These are phyloP conservation scores for Typhlomys cinereus DNA, from an alignment of 2,113 vertebrate genomes.

Conservation along the genomic window DNA sequence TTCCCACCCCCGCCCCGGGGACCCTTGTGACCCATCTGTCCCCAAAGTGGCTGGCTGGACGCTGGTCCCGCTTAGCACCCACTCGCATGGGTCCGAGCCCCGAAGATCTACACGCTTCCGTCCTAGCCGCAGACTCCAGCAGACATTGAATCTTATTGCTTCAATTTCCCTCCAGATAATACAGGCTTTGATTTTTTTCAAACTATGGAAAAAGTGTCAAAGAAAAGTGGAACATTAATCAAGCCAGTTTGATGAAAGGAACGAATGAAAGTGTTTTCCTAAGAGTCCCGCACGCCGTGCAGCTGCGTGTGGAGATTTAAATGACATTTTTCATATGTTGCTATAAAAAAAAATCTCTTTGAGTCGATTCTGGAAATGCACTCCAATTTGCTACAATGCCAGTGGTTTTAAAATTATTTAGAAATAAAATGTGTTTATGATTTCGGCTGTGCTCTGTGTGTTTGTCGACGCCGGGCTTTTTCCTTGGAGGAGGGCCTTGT, in stretches of 20 bases:
- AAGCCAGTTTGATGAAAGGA: constrained; percentile 80
- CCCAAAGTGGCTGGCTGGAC: not conserved
- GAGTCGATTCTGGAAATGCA: constrained; percentile 79
- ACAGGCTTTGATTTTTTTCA: constrained; percentile 73
- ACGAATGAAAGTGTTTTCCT: constrained; percentile 79
- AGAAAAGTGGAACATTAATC: constrained; percentile 82
- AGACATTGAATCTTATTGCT: constrained; percentile 80
- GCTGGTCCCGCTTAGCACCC: constrained; percentile 45
- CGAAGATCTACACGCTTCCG: constrained; percentile 6
- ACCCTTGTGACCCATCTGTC: not conserved
- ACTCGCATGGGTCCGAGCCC: constrained; percentile 66
- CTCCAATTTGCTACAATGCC: constrained; percentile 82
- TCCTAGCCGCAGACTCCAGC: constrained; percentile 54
- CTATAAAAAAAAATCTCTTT: constrained; percentile 76
- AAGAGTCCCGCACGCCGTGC: constrained; percentile 77
- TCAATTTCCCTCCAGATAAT: constrained; percentile 81
- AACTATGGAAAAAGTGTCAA: constrained; percentile 82
- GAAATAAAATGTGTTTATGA: constrained; percentile 83
- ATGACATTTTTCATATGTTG: constrained; percentile 83
- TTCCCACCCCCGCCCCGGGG: not conserved
- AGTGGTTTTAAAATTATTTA: constrained; percentile 81
- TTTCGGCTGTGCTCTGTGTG: constrained; percentile 77
- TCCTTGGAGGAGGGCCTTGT: constrained; percentile 57
- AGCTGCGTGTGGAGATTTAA: constrained; percentile 80
- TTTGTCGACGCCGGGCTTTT: constrained; percentile 67